Evolutionary conservation across 2,888 invertebrate species (phyloP), one percentile per base, ranked within the genome.

Genomic region (Dimorphilus gyrociliatus): DNA sequence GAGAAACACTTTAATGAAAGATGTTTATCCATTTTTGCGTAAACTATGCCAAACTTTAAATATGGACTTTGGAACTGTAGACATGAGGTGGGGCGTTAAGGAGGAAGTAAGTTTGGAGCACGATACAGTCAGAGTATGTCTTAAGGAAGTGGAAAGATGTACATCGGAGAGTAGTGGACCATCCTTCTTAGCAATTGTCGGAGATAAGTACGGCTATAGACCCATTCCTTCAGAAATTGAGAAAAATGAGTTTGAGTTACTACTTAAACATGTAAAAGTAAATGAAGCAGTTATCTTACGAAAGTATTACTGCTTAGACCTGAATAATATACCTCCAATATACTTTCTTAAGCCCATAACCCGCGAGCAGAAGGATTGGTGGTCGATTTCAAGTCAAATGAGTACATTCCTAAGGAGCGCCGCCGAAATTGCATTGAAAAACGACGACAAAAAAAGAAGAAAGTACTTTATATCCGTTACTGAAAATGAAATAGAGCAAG

Each of bases 31-130:
- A 3, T 30, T 42, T 14, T 35, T 58, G 24, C 41, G 47, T 15
- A 39, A 44, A 18, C 40, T 42, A 36, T 55, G 56, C 36, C 34
- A 47, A 1, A 23, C 30, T 12, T 33, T 39, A 16, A 53, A 45
- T 21, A 44, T 57, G 14, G 53, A 54, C 36, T 55, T 58, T 32
- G 53, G 53, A 34, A 43, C 53, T 19, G 54, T 56, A 10, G 57
- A 58, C 40, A 50, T 58, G 51, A 39, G 56, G 16, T 58, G 57
- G 57, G 57, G 57, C 15, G 46, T 58, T 16, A 51, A 50, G 13
- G 51, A 54, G 14, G 52, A 53, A 26, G 47, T 46, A 16, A 48
- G 51, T 19, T 49, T 49, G 39, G 52, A 53, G 24, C 55, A 56
- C 33, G 45, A 46, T 16, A 52, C 52, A 8, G 49, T 51, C 28